Base-by-base conservation (phyloP, 92 coral and sea anemone genomes). In the Diadumene lineata region DNA sequence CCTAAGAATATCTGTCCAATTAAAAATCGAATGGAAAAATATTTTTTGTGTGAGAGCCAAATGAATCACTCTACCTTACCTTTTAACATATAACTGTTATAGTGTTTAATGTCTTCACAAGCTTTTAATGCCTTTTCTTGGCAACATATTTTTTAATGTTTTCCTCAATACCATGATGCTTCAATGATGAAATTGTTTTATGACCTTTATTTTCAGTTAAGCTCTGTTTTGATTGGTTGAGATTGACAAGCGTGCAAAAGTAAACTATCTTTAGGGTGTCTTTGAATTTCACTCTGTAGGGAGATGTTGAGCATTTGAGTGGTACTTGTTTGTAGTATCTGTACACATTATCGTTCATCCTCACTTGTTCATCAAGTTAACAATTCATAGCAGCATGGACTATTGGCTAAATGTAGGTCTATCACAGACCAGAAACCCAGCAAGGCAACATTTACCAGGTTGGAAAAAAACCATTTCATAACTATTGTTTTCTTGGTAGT, bases 361-460 rank as follows among this genome's bases (percentile, higher is more conserved):
- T 25, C 81, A 51, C 81, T 64, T 50, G 70, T 64, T 70, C 81
- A 63, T 32, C 38, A 63, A 53, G 58, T 34, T 31, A 34, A 31
- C 13, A 78, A 30, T 43, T 23, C 60, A 33, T 44, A 24, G 18
- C 23, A 78, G 32, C 60, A 78, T 78, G 82, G 82, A 78, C 64
- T 78, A 78, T 73, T 78, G 82, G 82, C 69, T 78, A 21, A 69
- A 58, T 31, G 69, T 76, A 25, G 81, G 81, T 22, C 64, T 78
- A 4, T 78, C 82, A 57, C 82, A 78, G 30, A 31, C 74, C 27
- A 78, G 82, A 66, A 67, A 67, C 21, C 82, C 74, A 9, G 34
- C 68, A 0, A 24, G 82, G 43, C 82, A 64, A 28, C 82, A 78
- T 38, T 27, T 78, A 43, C 82, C 82, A 78, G 82, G 82, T 78